Evolutionary conservation across 2,888 invertebrate species (phyloP).

Genomic region (Corythucha ciliata): DNA sequence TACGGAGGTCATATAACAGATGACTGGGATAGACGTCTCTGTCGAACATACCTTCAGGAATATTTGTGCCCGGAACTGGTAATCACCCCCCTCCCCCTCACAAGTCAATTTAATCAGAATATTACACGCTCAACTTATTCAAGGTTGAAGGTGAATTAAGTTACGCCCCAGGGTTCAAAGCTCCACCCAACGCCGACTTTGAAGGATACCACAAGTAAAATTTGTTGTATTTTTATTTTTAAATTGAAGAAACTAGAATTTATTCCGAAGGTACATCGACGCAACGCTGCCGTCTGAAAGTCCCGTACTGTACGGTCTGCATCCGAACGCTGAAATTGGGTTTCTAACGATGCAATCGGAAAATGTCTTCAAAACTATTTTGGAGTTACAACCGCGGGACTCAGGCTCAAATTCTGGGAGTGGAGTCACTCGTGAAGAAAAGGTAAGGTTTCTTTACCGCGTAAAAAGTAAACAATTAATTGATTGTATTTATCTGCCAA

Average conservation of each 20-base stretch:
- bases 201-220: conserved; percentile 58
- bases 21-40: conserved; percentile 87
- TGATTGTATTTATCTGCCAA: conserved; percentile 41
- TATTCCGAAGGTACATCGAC: conserved; percentile 62
- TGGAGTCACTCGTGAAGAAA: conserved; percentile 70
- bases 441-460: conserved; percentile 43
- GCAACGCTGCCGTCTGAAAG: conserved; percentile 78
- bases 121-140: conserved; percentile 23
- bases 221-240: not conserved
- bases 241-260: conserved; percentile 21
- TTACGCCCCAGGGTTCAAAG: conserved; percentile 73
- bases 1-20: conserved; percentile 96
- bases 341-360: conserved; percentile 81
- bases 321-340: conserved; percentile 92
- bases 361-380: conserved; percentile 68
- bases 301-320: conserved; percentile 81
- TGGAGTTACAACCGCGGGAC: conserved; percentile 85
- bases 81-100: conserved; percentile 11
- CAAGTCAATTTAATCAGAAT: not conserved
- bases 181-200: conserved; percentile 83
- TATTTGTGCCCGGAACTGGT: conserved; percentile 74
- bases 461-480: not conserved
- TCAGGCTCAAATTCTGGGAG: conserved; percentile 60
- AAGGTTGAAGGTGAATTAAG: conserved; percentile 74
- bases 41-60: conserved; percentile 74